Evolutionary conservation across 2,797 vertebrate species (phyloP).

Genomic region (Apogon talboti): DNA sequence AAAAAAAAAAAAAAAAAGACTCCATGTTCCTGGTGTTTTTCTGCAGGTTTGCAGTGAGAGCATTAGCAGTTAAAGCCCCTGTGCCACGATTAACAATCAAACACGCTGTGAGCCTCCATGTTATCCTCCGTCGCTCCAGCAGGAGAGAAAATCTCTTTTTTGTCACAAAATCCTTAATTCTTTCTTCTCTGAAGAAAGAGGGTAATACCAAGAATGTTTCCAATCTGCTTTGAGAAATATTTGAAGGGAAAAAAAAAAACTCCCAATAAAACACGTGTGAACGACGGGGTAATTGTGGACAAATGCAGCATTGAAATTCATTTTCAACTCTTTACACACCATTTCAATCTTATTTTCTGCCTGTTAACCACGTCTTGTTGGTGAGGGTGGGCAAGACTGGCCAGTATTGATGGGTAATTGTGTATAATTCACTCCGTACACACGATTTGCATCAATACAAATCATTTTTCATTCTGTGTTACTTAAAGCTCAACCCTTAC

Average conservation of each 20-base stretch:
- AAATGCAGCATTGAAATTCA: constrained; percentile 99
- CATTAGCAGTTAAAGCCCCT: constrained; percentile 87
- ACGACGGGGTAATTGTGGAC: constrained; percentile 99
- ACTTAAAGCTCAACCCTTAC: constrained; percentile 86
- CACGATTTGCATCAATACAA: constrained; percentile 94
- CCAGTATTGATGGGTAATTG: constrained; percentile 97
- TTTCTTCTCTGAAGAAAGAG: constrained; percentile 86
- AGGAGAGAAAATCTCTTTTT: constrained; percentile 90
- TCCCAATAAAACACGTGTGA: constrained; percentile 98
- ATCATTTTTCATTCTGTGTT: constrained; percentile 89
- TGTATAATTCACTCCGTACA: constrained; percentile 94
- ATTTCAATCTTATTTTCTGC: constrained; percentile 99
- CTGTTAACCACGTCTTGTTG: constrained; percentile 99
- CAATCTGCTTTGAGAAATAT: constrained; percentile 95
- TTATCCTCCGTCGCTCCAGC: constrained; percentile 87
- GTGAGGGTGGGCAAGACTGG: constrained; percentile 96
- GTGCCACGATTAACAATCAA: constrained; percentile 88
- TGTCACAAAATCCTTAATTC: constrained; percentile 90
- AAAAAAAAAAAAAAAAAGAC: constrained; percentile 61
- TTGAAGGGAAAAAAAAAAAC: constrained; percentile 77
- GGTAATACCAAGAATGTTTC: constrained; percentile 88
- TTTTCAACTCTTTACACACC: constrained; percentile 99
- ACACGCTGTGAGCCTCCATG: constrained; percentile 86
- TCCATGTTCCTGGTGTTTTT: constrained; percentile 84
- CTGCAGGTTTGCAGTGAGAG: constrained; percentile 85